Percentiles rank a stretch among this genome's conserved stretches.
These are phyloP conservation scores for Amyelois transitella DNA, from an alignment of 1,140 invertebrate species.

Conservation along the genomic window DNA sequence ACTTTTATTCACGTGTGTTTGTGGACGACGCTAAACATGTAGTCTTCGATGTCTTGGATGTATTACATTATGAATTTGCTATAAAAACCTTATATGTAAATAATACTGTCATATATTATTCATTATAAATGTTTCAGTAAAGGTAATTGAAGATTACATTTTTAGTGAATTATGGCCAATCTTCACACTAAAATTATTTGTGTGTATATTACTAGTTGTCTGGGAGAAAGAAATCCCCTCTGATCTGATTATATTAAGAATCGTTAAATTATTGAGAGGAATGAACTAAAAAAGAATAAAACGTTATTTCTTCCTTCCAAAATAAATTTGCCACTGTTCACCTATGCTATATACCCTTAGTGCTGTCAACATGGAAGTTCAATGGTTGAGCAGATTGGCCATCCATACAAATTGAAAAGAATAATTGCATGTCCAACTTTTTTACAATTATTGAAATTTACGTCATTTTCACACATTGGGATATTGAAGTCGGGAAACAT, in stretches of 20 bases:
- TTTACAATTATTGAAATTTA: not conserved
- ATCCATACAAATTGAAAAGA: not conserved
- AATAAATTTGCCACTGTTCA: too few relatives aligned
- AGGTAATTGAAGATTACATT: not conserved
- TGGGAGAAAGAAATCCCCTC: not conserved
- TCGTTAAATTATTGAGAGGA: too few relatives aligned
- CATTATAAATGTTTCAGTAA: too few relatives aligned
- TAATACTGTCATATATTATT: too few relatives aligned
- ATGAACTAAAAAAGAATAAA: too few relatives aligned
- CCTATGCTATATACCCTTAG: not conserved
- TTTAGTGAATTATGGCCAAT: not conserved
- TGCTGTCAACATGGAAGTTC: not conserved
- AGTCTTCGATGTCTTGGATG: not conserved
- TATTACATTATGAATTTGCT: too few relatives aligned
- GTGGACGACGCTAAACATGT: not conserved
- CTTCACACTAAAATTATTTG: not conserved
- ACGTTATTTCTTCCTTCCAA: too few relatives aligned
- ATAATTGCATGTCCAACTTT: slow-evolving; percentile 1
- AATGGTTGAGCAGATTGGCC: not conserved
- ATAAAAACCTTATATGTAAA: too few relatives aligned
- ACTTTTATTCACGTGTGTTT: slow-evolving; percentile 13
- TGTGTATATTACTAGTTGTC: not conserved
- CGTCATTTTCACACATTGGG: slow-evolving; percentile 5
- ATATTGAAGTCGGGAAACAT: slow-evolving; percentile 10
- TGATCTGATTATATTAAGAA: not conserved